Percentiles rank a stretch among this genome's conserved stretches.
These are phyloP conservation scores for Micrasema minimum DNA, from an alignment of 1,140 invertebrate species.

Conservation along the genomic window DNA sequence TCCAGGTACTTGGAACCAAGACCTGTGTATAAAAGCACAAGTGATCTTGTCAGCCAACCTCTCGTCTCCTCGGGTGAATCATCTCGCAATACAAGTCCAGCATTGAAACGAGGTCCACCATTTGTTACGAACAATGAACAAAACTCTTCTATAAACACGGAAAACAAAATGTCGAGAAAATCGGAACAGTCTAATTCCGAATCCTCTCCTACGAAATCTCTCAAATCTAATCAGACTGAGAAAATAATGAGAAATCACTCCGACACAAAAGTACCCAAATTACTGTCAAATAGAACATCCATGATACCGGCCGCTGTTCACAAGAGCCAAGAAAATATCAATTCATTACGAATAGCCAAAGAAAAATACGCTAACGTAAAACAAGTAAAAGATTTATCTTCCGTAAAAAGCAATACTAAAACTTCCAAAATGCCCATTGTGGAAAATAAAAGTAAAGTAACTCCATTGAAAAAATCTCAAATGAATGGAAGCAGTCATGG, in stretches of 20 bases:
- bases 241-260: slow-evolving; percentile 22
- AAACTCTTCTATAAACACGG: too few species aligned
- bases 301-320: slow-evolving; percentile 11
- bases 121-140: slow-evolving; percentile 19
- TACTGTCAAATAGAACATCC: slow-evolving; percentile 8
- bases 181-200: slow-evolving; percentile 8
- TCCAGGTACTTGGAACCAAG: slow-evolving; percentile 17
- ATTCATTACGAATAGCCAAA: slow-evolving; percentile 3
- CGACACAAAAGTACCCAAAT: slow-evolving; percentile 16
- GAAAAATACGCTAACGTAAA: not conserved
- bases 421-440: slow-evolving; percentile 9
- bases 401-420: slow-evolving; percentile 12
- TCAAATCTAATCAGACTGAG: slow-evolving; percentile 6
- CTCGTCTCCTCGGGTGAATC: slow-evolving; percentile 12
- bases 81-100: slow-evolving; percentile 16
- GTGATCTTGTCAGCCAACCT: slow-evolving; percentile 13
- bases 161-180: not conserved
- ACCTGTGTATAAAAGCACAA: slow-evolving; percentile 20
- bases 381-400: slow-evolving; percentile 3
- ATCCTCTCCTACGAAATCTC: not conserved
- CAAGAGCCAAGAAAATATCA: slow-evolving; percentile 28
- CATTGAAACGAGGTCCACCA: slow-evolving; percentile 4
- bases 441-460: slow-evolving; percentile 15
- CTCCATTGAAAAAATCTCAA: slow-evolving; percentile 3
- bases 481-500: not conserved